A percentile compares a stretch with the other conserved stretches of the same genome.
Evolutionary conservation across 1,140 invertebrate genomes (phyloP).

Genomic region (Tetraneura akinire): DNA sequence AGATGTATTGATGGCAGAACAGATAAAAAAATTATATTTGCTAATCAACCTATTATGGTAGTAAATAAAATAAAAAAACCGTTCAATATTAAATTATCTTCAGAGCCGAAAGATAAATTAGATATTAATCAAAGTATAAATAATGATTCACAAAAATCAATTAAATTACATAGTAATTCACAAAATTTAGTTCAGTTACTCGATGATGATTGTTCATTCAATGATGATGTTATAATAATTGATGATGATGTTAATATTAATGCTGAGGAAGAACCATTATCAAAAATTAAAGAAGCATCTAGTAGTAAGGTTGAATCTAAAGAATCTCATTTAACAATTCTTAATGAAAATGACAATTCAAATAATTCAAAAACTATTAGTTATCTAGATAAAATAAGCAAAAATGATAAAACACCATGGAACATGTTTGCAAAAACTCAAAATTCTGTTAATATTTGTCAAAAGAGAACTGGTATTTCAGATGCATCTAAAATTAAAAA

Average conservation of each 20-base stretch:
- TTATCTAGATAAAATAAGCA: neutral
- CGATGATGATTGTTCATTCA: neutral
- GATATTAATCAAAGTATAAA: neutral
- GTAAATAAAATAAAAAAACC: slow-evolving; percentile 37
- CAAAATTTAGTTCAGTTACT: neutral
- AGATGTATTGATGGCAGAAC: neutral
- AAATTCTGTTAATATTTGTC: neutral
- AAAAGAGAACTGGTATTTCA: neutral
- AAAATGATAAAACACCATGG: slow-evolving; percentile 3
- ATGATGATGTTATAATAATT: neutral
- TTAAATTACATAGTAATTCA: neutral
- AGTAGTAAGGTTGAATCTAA: neutral
- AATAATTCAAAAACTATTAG: neutral
- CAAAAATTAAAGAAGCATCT: neutral
- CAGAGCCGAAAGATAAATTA: neutral
- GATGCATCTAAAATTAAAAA: neutral
- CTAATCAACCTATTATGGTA: slow-evolving; percentile 20
- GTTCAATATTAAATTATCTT: slow-evolving; percentile 11
- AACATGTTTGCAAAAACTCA: slow-evolving; percentile 1
- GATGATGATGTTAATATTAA: slow-evolving; percentile 25
- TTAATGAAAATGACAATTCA: neutral
- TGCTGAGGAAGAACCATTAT: neutral
- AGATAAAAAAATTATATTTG: neutral
- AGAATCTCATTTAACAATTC: neutral
- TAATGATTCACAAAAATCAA: neutral